Evolutionary conservation across 1,140 invertebrate species (phyloP), one percentile per base, ranked within the genome.

Genomic region (Diploscapter pachys): DNA sequence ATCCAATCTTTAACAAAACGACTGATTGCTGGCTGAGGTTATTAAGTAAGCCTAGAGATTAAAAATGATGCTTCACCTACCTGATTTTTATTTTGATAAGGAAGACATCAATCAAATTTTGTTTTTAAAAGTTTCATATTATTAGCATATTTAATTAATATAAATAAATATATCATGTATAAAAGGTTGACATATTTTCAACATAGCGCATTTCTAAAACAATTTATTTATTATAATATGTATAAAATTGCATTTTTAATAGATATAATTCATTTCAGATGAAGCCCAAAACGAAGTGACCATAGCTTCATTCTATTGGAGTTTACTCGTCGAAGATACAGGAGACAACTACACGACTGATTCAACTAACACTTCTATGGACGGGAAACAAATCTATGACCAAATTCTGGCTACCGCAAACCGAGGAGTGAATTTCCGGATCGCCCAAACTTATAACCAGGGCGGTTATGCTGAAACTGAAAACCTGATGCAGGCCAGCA

Each of bases 11-110:
- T 49, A 74, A 74, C 13, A 56, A 51, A 48, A 74, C 73, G n/a
- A 74, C 73, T 8, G 57, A 69, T 74, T 74, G 73, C 11, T 74
- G 73, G 73, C 31, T 74, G 73, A 67, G 73, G 55, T 56, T 74
- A 11, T 69, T 74, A 67, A 63, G 73, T 74, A 4, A 55, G 65
- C 13, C 11, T n/a, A 61, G 11, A 4, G 11, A 63, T 61, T 63
- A 52, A 59, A 59, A 31, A 31, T 1, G 31, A 11, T 2, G 57
- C 9, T 59, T 59, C 9, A 59, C 57, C 31, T 59, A 1, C 2
- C 57, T 59, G 31, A 11, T 31, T 11, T 59, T 59, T 59, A 1
- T 59, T 59, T 59, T 59, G 9, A 59, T 11, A 59, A 59, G 57
- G 9, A 31, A 31, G 9, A 11, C 9, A 2, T 59, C 2, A 11